Conservation (phyloP, 2,113 vertebrate species). For the Quiscalus mexicanus region DNA sequence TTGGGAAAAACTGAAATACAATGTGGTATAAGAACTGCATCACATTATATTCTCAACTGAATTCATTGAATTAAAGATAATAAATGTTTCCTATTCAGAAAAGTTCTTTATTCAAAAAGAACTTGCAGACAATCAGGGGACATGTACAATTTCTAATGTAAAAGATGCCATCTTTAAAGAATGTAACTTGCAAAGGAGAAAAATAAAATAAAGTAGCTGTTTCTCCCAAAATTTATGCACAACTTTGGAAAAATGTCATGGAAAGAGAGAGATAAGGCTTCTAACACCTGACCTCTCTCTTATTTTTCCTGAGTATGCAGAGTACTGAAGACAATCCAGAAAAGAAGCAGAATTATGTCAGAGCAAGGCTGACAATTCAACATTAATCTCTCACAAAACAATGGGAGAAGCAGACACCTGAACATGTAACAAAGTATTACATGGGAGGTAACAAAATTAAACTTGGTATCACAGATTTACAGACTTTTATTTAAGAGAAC, state of each 20-base stretch:
- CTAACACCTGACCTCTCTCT: not conserved
- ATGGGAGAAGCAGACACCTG: not conserved
- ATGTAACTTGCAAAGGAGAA: not conserved
- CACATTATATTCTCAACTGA: not conserved
- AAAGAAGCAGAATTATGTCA: not conserved
- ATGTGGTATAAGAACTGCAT: not conserved
- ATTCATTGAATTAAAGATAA: not conserved
- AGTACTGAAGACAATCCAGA: not conserved
- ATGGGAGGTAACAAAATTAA: not conserved
- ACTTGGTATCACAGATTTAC: not conserved
- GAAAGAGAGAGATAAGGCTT: not conserved
- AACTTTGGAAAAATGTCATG: not conserved
- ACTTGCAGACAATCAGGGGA: not conserved
- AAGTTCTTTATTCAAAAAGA: not conserved
- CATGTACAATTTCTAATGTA: not conserved
- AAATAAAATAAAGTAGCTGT: not conserved
- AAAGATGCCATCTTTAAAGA: not conserved
- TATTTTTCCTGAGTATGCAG: not conserved
- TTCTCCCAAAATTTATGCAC: not conserved
- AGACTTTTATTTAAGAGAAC: not conserved
- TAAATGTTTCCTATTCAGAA: not conserved
- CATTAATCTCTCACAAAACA: not conserved
- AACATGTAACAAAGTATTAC: not conserved
- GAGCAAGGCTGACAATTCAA: not conserved
- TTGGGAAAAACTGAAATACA: not conserved